Evolutionary conservation across 2,113 vertebrate genomes (phyloP).

Genomic region (Salminus brasiliensis): DNA sequence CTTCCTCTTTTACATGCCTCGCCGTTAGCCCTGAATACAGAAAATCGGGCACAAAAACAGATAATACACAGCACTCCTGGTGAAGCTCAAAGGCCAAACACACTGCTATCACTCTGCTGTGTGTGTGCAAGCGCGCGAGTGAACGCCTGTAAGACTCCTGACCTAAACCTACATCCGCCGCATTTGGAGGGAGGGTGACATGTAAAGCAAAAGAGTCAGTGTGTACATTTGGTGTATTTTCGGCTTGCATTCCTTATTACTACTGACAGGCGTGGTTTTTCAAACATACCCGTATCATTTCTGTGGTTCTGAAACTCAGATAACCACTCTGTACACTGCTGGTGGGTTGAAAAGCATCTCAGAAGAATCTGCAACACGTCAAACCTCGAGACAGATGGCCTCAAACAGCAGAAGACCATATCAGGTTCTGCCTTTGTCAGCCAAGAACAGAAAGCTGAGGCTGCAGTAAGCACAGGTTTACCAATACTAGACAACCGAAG

Average conservation of each 20-base stretch:
- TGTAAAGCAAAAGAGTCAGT: neutral
- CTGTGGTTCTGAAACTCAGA: no score
- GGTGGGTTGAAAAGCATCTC: no score
- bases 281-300: no score
- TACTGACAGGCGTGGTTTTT: no score
- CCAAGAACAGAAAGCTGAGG: no score
- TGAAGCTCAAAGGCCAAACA: constrained; percentile 27
- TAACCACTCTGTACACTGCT: no score
- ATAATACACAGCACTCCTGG: constrained; percentile 49
- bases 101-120: neutral
- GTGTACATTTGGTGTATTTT: neutral
- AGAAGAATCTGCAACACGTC: no score
- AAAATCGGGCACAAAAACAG: constrained; percentile 63
- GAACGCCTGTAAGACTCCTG: neutral
- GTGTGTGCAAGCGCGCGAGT: neutral
- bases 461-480: no score
- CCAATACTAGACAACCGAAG: no score
- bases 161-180: neutral
- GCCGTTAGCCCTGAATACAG: constrained; percentile 64
- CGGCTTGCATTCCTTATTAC: neutral
- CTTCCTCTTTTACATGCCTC: constrained; percentile 62
- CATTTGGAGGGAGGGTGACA: neutral
- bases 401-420: no score
- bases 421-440: no score
- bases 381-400: no score